Conservation (phyloP, 2,113 vertebrate genomes). For the Halichoerus grypus region DNA sequence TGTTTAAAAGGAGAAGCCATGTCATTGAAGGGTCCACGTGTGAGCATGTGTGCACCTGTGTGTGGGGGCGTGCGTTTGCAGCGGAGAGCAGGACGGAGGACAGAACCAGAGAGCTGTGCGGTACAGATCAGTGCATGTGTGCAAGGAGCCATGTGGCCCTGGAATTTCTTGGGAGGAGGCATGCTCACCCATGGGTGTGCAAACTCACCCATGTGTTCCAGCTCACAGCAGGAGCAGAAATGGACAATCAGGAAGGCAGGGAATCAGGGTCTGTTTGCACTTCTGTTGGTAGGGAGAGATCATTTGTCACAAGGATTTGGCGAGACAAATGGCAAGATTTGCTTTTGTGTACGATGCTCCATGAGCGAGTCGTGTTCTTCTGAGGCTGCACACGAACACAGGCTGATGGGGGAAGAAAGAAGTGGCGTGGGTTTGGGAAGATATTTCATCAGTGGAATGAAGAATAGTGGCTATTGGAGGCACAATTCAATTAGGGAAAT, state of each 20-base stretch:
- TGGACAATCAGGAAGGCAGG: not conserved
- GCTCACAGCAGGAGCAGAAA: not conserved
- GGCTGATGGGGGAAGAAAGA: not conserved
- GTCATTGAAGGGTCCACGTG: not conserved
- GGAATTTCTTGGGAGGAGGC: not conserved
- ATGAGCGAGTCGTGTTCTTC: not conserved
- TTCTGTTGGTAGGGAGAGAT: not conserved
- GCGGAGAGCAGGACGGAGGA: not conserved
- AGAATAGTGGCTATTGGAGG: not conserved
- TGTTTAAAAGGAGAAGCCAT: constrained; percentile 70
- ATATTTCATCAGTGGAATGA: not conserved
- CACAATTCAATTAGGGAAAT: not conserved
- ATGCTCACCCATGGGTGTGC: not conserved
- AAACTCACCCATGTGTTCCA: not conserved
- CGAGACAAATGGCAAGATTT: not conserved
- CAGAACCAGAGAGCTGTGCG: not conserved
- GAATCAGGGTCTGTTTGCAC: not conserved
- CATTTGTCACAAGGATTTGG: not conserved
- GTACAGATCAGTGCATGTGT: not conserved
- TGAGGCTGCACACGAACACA: constrained; percentile 41
- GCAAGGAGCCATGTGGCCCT: not conserved
- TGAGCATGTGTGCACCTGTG: accelerated
- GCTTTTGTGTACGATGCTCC: not conserved
- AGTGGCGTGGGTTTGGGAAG: not conserved
- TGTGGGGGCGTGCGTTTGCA: not conserved